These are phyloP conservation scores for Callipepla californica DNA, from an alignment of 2,113 vertebrate genomes.

Conservation along the genomic window DNA sequence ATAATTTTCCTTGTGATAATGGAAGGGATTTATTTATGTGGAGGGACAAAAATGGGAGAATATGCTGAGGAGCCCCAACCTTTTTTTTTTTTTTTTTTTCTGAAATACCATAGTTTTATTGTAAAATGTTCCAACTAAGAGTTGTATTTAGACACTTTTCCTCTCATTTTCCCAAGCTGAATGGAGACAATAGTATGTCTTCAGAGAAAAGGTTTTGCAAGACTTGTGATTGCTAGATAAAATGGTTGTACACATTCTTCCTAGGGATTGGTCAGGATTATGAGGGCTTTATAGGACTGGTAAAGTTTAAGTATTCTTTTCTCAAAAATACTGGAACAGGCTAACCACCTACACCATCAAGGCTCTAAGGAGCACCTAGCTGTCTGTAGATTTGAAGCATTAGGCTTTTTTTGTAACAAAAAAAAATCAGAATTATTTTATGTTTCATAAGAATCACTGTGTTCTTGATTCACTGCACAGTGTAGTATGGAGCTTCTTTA, in stretches of 20 bases:
- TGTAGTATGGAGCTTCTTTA: background rate
- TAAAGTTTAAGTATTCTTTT: background rate
- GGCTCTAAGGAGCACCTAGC: background rate
- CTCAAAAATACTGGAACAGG: background rate
- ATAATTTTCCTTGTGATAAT: background rate
- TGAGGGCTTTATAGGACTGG: background rate
- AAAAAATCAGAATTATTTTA: background rate
- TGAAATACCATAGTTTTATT: background rate
- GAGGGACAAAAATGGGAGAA: background rate
- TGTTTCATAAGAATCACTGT: background rate
- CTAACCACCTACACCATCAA: background rate
- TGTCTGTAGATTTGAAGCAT: background rate
- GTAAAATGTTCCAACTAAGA: background rate
- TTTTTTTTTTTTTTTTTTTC: background rate
- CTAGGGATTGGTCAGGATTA: background rate
- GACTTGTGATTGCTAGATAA: background rate
- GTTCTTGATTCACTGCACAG: background rate
- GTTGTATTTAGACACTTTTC: background rate
- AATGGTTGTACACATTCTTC: background rate
- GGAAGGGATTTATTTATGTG: background rate
- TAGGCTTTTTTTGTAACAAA: background rate
- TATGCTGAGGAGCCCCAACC: background rate
- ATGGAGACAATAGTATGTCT: background rate
- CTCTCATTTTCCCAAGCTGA: background rate
- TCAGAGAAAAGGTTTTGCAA: background rate